These are phyloP conservation scores for Erithacus rubecula DNA, from an alignment of 2,797 vertebrate genomes.

Conservation along the genomic window DNA sequence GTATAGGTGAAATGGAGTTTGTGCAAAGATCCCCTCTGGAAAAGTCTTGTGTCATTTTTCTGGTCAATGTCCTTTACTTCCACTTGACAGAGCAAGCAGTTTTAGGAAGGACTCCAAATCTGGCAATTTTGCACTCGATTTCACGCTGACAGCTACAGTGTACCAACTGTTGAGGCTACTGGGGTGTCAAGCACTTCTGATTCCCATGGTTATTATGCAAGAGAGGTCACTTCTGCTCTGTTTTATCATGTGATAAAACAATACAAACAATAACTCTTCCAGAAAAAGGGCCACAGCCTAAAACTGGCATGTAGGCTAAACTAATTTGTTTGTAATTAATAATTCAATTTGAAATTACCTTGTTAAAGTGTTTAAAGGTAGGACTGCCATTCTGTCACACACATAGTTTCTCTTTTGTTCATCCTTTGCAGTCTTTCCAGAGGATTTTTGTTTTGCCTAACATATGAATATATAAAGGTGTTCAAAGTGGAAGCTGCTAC, in stretches of 20 bases:
- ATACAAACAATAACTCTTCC: background rate
- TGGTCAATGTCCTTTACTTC: constrained; percentile 39
- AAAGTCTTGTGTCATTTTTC: background rate
- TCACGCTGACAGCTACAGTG: background rate
- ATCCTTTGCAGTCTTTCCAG: background rate
- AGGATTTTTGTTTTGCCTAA: background rate
- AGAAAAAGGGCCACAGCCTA: background rate
- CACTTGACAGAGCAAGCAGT: background rate
- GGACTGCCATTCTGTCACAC: background rate
- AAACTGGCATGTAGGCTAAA: background rate
- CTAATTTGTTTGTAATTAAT: background rate
- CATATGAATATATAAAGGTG: background rate
- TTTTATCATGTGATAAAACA: background rate
- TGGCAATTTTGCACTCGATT: constrained; percentile 1
- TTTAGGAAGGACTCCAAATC: constrained; percentile 49
- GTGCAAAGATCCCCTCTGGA: constrained; percentile 3
- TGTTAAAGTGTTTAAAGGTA: background rate
- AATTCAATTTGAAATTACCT: background rate
- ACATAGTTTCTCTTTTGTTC: background rate
- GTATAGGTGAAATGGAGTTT: background rate
- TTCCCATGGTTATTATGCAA: background rate
- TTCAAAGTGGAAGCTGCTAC: background rate
- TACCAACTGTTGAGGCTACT: constrained; percentile 25
- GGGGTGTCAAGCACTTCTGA: background rate
- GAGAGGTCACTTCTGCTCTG: background rate